These are phyloP conservation scores for Eubasilissa regina DNA, from an alignment of 1,140 invertebrate species.

Conservation along the genomic window DNA sequence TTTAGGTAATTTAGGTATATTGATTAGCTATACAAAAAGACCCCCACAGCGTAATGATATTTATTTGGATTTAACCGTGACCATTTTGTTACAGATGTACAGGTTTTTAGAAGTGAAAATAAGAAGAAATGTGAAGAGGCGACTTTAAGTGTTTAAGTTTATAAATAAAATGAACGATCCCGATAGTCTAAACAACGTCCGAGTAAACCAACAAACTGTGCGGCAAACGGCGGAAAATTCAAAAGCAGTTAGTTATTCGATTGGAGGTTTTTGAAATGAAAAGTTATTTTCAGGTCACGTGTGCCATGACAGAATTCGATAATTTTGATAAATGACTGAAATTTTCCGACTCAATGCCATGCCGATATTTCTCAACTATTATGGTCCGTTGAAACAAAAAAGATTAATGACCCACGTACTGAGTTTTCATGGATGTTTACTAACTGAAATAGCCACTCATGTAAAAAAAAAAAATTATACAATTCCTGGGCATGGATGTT, in stretches of 20 bases:
- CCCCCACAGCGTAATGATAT: too few species aligned
- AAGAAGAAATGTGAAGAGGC: too few species aligned
- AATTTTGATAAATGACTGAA: conserved; percentile 21
- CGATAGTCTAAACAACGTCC: background rate
- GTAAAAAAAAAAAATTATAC: background rate
- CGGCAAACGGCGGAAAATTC: background rate
- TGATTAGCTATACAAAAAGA: too few species aligned
- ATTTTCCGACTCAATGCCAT: conserved; percentile 17
- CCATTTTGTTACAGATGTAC: too few species aligned
- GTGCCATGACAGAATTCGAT: conserved; percentile 1
- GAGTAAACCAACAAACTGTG: background rate
- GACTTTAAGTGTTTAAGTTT: too few species aligned
- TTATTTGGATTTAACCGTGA: too few species aligned
- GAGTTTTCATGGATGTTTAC: background rate
- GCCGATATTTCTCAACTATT: conserved; percentile 2
- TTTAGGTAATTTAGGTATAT: too few species aligned
- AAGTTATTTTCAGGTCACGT: background rate
- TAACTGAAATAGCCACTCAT: background rate
- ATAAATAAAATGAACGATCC: too few species aligned
- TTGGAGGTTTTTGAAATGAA: conserved; percentile 3
- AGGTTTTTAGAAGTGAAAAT: too few species aligned
- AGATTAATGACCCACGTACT: conserved; percentile 5
- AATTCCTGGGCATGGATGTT: background rate
- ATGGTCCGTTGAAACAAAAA: conserved; percentile 16
- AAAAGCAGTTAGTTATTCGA: background rate